Base-by-base conservation (phyloP, 1,140 invertebrate species). In the Macrocentrus cingulum region DNA sequence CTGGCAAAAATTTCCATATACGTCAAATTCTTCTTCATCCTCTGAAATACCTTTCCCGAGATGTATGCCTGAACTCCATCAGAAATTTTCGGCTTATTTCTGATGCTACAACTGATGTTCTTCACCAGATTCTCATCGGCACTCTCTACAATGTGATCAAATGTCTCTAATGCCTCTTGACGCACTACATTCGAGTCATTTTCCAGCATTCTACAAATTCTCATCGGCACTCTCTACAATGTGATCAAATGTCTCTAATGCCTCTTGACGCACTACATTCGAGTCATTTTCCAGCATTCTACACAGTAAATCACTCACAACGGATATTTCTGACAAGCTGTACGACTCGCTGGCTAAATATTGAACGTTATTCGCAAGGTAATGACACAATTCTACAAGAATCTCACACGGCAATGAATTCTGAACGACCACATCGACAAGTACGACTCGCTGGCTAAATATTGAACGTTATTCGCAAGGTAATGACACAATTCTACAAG, bases 131-230 rank as follows among this genome's bases (percentile, higher is more conserved):
- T 18, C n/a, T 58, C 49, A 7, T 23, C 13, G 8, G 19, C 23
- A 4, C 29, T 32, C 7, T 58, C 56, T 0, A 45, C 37, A n/a
- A 58, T 51, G 16, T 44, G 18, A 44, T 51, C 39, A 13, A 51
- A 58, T 1, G 23, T 20, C 22, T 58, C 56, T 7, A 58, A 39
- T 0, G 46, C 56, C 42, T 58, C 56, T 41, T 51, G 56, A 44
- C 20, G 39, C 15, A 58, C 39, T 11, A 42, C 18, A 9, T 39
- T 6, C 9, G 13, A 44, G 19, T 23, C 37, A 18, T 44, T 49
- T 6, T 51, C 39, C 7, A 58, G 9, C 22, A 58, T n/a, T n/a
- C n/a, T n/a, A n/a, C n/a, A n/a, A n/a, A n/a, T n/a, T n/a, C n/a
- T n/a, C n/a, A n/a, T n/a, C n/a, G n/a, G n/a, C n/a, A n/a, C n/a